phyloP scores from a whole-genome alignment of 1,140 invertebrate genomes.

The Pogonognathellus flavescens region DNA sequence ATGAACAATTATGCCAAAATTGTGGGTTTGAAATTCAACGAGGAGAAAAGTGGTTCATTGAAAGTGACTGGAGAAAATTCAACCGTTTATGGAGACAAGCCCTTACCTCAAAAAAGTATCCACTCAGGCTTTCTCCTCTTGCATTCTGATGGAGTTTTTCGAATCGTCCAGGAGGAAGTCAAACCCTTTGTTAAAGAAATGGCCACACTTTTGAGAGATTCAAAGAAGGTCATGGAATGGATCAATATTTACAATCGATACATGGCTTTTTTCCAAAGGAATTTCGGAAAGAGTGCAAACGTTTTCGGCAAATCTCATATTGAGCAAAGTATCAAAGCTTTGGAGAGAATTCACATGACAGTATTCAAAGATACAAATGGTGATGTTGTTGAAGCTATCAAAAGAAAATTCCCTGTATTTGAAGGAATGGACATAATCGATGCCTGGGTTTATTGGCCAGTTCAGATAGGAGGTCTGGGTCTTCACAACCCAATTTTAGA shows the following conservation, averaged over 20 bases:
- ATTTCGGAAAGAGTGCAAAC: constrained; percentile 49
- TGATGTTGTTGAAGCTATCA: neutral
- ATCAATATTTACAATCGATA: constrained; percentile 60
- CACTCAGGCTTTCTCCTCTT: constrained; percentile 54
- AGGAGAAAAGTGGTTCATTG: constrained; percentile 49
- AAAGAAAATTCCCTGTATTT: constrained; percentile 15
- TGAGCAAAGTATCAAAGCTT: constrained; percentile 51
- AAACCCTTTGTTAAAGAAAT: constrained; percentile 33
- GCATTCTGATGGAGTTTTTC: constrained; percentile 51
- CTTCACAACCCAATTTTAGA: constrained; percentile 51
- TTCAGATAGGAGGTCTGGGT: constrained; percentile 53
- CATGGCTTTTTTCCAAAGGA: constrained; percentile 55
- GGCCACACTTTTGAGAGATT: constrained; percentile 11
- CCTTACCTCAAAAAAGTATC: constrained; percentile 52
- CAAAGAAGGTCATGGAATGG: constrained; percentile 51
- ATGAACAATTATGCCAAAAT: constrained; percentile 39
- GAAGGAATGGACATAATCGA: constrained; percentile 47
- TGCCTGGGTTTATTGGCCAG: constrained; percentile 61
- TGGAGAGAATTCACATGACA: constrained; percentile 12
- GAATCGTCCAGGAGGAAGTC: constrained; percentile 32
- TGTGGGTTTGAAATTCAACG: constrained; percentile 49
- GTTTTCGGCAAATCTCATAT: constrained; percentile 56
- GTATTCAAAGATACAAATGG: neutral
- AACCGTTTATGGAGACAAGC: neutral
- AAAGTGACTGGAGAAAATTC: neutral